A percentile compares a stretch with the other conserved stretches of the same genome.
phyloP scores from a whole-genome alignment of 2,888 invertebrate genomes.

The Sarcophaga carnaria region DNA sequence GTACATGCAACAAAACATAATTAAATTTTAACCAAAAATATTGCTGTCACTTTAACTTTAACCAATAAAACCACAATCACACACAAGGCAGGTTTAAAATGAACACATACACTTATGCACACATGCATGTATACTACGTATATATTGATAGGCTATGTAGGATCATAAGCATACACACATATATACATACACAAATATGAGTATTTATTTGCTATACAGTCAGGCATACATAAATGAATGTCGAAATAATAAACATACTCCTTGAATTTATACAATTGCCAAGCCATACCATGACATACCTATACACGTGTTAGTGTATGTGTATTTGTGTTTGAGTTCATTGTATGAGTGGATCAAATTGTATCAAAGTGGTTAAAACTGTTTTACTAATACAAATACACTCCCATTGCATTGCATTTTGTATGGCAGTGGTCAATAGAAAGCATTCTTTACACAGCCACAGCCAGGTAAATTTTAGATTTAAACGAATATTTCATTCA shows the following conservation, averaged over 20 bases:
- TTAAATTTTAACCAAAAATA: constrained; percentile 70
- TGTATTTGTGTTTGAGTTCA: neutral
- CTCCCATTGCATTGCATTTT: neutral
- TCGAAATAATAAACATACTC: constrained; percentile 54
- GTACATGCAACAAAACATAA: constrained; percentile 60
- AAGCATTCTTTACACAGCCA: too few species aligned
- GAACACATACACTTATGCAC: neutral
- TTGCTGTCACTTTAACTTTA: constrained; percentile 69
- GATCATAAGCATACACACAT: neutral
- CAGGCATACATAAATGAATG: constrained; percentile 43
- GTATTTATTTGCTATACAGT: constrained; percentile 47
- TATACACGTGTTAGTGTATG: neutral
- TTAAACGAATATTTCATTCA: too few species aligned
- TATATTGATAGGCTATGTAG: neutral
- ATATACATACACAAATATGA: neutral
- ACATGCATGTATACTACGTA: neutral
- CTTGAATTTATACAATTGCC: neutral
- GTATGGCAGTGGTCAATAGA: too few species aligned
- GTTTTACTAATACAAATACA: too few species aligned
- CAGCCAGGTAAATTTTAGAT: too few species aligned
- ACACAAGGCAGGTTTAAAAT: constrained; percentile 61
- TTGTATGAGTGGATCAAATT: constrained; percentile 30
- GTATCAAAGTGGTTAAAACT: neutral
- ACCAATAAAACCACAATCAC: constrained; percentile 69
- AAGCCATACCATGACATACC: neutral